Base-by-base conservation (phyloP, 2,797 vertebrate genomes). In the Muscicapa striata region DNA sequence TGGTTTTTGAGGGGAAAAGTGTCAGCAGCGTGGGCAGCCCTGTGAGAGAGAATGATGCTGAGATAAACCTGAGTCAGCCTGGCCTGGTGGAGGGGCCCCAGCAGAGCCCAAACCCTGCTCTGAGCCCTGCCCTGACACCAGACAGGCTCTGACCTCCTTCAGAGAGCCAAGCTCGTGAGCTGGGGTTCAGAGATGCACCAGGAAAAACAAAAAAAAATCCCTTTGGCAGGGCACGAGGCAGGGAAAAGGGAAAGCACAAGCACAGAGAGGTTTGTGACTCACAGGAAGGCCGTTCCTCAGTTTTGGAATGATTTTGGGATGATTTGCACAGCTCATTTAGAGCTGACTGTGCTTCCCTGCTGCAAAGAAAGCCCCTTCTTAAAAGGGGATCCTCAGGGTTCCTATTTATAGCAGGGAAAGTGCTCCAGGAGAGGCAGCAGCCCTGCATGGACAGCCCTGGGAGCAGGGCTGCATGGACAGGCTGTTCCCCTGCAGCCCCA, bases 51-150 rank as follows among this genome's bases (percentile, higher is more conserved):
- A 72, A 6, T 0, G 11, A 46, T 83, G 63, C 48, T 45, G 87
- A 89, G 75, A 70, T 38, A 70, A 59, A 41, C 57, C 45, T 0
- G 0, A 1, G 4, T 20, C 12, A 5, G 49, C 41, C 58, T 12
- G 48, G 61, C 6, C 62, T 26, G 54, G 15, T 21, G 11, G 9
- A 14, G 61, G 11, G 20, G 34, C 55, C 43, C 19, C 30, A 8
- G 20, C 32, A 12, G 40, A 66, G 11, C 43, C 40, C 76, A 74
- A 13, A 45, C 14, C 6, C 13, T 41, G 7, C 59, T 13, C 63
- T 32, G 82, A 11, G 22, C 26, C n/a, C 23, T 68, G 54, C 86
- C 52, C 36, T 0, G 1, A 2, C 2, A 0, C 0, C 0, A 51
- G 10, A 8, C 30, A 10, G 63, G 49, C 41, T 57, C 15, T 43